Percentiles rank a stretch among this genome's conserved stretches.
Conservation (phyloP, 1,140 invertebrate genomes). For the Cydia amplana region DNA sequence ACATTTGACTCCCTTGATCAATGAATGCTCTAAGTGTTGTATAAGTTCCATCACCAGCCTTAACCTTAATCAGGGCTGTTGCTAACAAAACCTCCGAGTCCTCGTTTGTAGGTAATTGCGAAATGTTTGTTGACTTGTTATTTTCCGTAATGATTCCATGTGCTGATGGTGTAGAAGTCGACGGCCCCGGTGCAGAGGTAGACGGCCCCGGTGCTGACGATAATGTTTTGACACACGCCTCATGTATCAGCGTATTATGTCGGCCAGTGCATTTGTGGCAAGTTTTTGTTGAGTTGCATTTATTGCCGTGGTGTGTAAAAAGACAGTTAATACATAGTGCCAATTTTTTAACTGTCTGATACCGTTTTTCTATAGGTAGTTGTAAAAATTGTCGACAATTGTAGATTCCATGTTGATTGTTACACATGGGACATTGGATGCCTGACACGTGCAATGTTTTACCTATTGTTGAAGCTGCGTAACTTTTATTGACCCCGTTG, state of each 20-base stretch:
- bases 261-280: background rate
- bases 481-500: too few relatives aligned
- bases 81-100: slow-evolving; percentile 29
- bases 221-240: background rate
- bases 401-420: slow-evolving; percentile 36
- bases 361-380: background rate
- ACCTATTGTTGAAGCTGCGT: too few relatives aligned
- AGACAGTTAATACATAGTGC: slow-evolving; percentile 39
- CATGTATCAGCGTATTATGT: background rate
- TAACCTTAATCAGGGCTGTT: slow-evolving; percentile 27
- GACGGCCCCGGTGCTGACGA: too few relatives aligned
- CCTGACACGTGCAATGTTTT: too few relatives aligned
- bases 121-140: too few relatives aligned
- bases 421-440: slow-evolving; percentile 26
- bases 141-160: too few relatives aligned
- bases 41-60: slow-evolving; percentile 18
- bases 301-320: slow-evolving; percentile 33
- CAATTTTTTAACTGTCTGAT: slow-evolving; percentile 32
- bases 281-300: background rate
- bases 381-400: slow-evolving; percentile 37
- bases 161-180: too few relatives aligned
- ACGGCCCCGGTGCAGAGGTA: too few relatives aligned
- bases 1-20: slow-evolving; percentile 36
- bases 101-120: too few relatives aligned
- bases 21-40: slow-evolving; percentile 34